Conservation (phyloP, 2,888 invertebrate species). For the Melanostoma scalare region DNA sequence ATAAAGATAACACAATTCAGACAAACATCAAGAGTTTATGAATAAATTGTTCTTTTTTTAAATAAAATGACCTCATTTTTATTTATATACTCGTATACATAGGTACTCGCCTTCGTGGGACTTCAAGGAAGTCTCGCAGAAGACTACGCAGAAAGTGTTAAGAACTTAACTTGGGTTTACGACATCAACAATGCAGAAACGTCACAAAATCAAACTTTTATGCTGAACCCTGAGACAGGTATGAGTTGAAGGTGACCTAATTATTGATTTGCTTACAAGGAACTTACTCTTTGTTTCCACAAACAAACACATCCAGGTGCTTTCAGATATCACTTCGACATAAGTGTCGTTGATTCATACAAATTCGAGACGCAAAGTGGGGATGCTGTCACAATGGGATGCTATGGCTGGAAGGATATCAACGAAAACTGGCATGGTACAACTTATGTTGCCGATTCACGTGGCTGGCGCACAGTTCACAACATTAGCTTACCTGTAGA, state of each 20-base stretch:
- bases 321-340: conserved; percentile 48
- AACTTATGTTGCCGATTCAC: conserved; percentile 46
- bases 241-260: neutral
- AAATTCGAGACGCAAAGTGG: conserved; percentile 44
- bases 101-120: conserved; percentile 40
- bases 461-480: conserved; percentile 23
- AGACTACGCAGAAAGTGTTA: conserved; percentile 8
- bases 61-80: neutral
- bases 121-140: conserved; percentile 19
- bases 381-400: conserved; percentile 44
- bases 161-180: conserved; percentile 36
- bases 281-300: no score
- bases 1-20: no score
- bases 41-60: no score
- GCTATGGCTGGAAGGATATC: conserved; percentile 55
- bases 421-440: conserved; percentile 33
- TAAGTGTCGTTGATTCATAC: conserved; percentile 37
- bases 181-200: conserved; percentile 43
- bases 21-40: no score
- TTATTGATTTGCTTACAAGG: no score
- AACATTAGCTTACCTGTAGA: conserved; percentile 27
- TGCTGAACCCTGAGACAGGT: conserved; percentile 43
- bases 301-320: conserved; percentile 19
- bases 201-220: conserved; percentile 53
- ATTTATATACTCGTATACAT: neutral